Base-by-base conservation (phyloP, 1,140 invertebrate genomes). In the Panulirus ornatus region DNA sequence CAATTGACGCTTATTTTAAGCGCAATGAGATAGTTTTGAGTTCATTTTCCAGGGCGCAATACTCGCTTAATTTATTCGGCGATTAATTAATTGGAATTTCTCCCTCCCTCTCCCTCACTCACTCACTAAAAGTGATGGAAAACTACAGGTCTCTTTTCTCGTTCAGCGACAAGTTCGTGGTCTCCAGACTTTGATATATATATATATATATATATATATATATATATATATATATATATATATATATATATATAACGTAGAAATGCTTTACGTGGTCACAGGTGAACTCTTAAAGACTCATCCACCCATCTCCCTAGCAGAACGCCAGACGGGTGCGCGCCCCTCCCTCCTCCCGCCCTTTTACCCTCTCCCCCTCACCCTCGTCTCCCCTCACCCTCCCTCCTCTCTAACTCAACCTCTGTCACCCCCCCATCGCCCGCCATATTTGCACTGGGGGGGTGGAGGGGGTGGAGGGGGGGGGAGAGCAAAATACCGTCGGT, bases 1-100 rank as follows among this genome's bases (percentile, higher is more conserved):
- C 81, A 63, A 83, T 83, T 66, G 81, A 66, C 54, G 54, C 54
- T 66, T 66, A 83, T 83, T 83, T 83, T 63, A 22, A 40, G 36
- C 54, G 11, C 81, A 22, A 44, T 38, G 54, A 34, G 54, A 66
- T 54, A 83, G 54, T 83, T 66, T 83, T 83, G 34, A 66, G 54
- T 83, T 66, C 81, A 66, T 83, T 83, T 40, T 66, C 54, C 54
- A 9, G 51, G 54, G n/a, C 54, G 47, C 81, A 66, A 66, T 36
- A 40, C 54, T 66, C 34, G 11, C n/a, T 66, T 40, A 66, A 83
- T 83, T 66, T 66, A 83, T 38, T 22, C 22, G 8, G 36, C 38
- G 54, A 66, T 42, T 83, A 83, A 83, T 66, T 83, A 83, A 83
- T 78, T n/a, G 38, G 38, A 78, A 44, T 27, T 44, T 78, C 19